Conservation (phyloP, 2,888 invertebrate species). For the Gandaritis pyraliata region DNA sequence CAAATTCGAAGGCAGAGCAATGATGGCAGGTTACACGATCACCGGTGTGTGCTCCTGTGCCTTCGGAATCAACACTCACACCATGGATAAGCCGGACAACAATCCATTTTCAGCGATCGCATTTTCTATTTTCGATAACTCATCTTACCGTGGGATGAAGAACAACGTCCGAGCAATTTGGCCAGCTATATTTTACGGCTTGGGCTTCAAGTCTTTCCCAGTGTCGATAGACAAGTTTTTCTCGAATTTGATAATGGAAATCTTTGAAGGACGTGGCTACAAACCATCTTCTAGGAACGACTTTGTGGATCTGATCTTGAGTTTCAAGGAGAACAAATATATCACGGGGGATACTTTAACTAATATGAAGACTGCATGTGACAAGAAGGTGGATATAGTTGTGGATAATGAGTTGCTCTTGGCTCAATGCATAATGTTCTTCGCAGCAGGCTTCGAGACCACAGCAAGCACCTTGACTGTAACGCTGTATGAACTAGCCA, state of each 20-base stretch:
- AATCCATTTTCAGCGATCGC: conserved; percentile 58
- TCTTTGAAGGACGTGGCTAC: conserved; percentile 53
- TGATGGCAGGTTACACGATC: conserved; percentile 62
- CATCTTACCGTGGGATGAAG: conserved; percentile 50
- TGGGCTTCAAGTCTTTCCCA: conserved; percentile 54
- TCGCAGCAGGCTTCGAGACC: conserved; percentile 64
- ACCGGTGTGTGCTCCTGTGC: conserved; percentile 61
- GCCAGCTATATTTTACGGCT: conserved; percentile 60
- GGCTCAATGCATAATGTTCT: conserved; percentile 82
- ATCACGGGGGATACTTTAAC: conserved; percentile 58
- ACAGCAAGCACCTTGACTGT: conserved; percentile 54
- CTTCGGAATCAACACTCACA: conserved; percentile 64
- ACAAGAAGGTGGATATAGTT: conserved; percentile 49
- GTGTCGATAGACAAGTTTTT: conserved; percentile 53
- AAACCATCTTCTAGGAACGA: conserved; percentile 57
- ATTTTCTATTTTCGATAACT: conserved; percentile 50
- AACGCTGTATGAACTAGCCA: conserved; percentile 59
- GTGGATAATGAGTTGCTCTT: conserved; percentile 73
- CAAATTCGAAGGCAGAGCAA: conserved; percentile 48
- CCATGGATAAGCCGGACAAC: conserved; percentile 47
- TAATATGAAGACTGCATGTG: conserved; percentile 48
- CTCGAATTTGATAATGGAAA: conserved; percentile 45
- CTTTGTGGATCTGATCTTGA: conserved; percentile 62
- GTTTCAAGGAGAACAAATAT: conserved; percentile 50
- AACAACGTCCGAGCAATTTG: conserved; percentile 52